Base-by-base conservation (phyloP, 1,140 invertebrate species). In the Drosophila parvula region DNA sequence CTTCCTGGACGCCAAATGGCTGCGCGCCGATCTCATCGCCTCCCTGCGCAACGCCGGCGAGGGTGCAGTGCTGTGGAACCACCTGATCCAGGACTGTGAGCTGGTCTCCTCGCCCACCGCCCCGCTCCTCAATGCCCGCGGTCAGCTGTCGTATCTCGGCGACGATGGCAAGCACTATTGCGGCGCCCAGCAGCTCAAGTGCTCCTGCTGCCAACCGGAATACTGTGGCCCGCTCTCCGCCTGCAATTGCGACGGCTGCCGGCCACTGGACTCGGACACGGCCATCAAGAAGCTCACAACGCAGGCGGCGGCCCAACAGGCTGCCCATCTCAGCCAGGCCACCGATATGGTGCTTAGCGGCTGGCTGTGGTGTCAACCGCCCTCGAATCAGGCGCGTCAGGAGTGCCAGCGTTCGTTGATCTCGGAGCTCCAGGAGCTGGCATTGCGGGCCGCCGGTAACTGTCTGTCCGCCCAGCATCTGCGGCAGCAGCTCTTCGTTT, bases 111-210 rank as follows among this genome's bases (percentile, higher is more conserved):
- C 91, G 9, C 71, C 88, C 4, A 47, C 89, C 10, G 68, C 78
- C 4, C 69, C 81, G 7, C 69, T 91, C 7, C 14, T 82, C 3
- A 92, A 92, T 64, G 73, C 79, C 27, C 70, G 69, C 30, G 91
- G 91, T 2, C 79, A 92, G 22, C 58, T 91, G 10, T 92, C 90
- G 5, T 92, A 92, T 61, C 60, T 92, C 22, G 91, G 83, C 40
- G 90, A 92, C 51, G 90, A 92, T 59, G 91, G 91, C 48, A 92
- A 92, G 58, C 90, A 92, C 50, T 92, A 92, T 50, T 92, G 91
- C 47, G 91, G 91, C 11, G 90, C 81, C 14, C 77, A 91, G 60
- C 70, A 77, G 55, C 70, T 92, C 1, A 76, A 88, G 55, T 92
- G 91, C 64, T 70, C 70, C 47, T 92, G 91, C 61, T 92, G 91